These are phyloP conservation scores for Urocynchramus pylzowi DNA, from an alignment of 2,113 vertebrate species.

Conservation along the genomic window DNA sequence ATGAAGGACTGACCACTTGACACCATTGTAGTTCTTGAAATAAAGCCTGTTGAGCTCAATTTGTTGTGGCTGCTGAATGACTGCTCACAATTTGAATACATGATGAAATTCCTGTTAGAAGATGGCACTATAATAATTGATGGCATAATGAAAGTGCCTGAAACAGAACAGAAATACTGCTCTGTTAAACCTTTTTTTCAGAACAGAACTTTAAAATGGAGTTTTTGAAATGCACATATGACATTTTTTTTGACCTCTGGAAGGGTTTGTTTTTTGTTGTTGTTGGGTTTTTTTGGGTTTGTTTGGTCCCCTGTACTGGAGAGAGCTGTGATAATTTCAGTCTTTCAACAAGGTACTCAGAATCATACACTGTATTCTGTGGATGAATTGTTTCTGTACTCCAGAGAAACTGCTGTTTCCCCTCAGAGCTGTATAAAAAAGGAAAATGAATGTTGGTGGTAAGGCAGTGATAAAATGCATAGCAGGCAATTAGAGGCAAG, in stretches of 20 bases:
- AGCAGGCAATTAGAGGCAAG: background rate
- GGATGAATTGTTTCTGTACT: background rate
- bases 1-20: conserved; percentile 72
- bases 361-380: background rate
- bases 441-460: background rate
- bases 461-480: background rate
- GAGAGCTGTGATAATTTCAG: background rate
- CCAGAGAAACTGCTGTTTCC: background rate
- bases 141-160: conserved; percentile 46
- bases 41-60: conserved; percentile 68
- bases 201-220: background rate
- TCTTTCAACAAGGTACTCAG: background rate
- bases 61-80: conserved; percentile 68
- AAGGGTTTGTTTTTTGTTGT: background rate
- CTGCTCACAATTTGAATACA: conserved; percentile 54
- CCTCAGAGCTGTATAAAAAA: background rate
- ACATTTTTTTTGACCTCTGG: background rate
- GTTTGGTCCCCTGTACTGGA: background rate
- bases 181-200: background rate
- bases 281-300: too few relatives aligned
- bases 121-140: conserved; percentile 36
- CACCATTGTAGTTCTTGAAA: conserved; percentile 67
- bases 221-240: background rate
- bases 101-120: conserved; percentile 64
- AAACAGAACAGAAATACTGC: conserved; percentile 5